Evolutionary conservation across 1,140 invertebrate species (phyloP), one percentile per base, ranked within the genome.

Genomic region (Melitaea cinxia): DNA sequence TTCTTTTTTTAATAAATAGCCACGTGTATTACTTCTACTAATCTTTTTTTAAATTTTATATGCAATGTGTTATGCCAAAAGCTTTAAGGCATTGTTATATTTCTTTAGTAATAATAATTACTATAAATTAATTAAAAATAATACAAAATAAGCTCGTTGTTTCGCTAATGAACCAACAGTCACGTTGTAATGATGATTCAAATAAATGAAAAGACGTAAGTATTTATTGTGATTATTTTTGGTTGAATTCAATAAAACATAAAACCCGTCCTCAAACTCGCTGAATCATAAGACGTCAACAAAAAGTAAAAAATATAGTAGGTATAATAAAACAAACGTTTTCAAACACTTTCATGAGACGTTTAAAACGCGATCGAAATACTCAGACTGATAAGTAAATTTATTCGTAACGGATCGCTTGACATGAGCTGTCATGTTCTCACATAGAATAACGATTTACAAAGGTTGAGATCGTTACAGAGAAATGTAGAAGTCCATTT

Each of bases 361-460:
- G 30, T 33, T 12, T 33, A 2, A 12, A 33, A 37, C 35, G 19
- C 19, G 39, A 45, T 45, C 6, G 4, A 45, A 21, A 45, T 17
- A 21, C 17, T 45, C 39, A 45, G 3, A 10, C 15, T 19, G 15
- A 45, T 45, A 45, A 45, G 35, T 37, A n/a, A 19, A 19, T 19
- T 21, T 45, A 45, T 55, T 42, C n/a, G 53, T 26, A 56, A 15
- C 35, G 6, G 21, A 39, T 56, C 37, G 39, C 14, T 4, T 1
- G n/a, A 39, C 37, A 35, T 24, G 12, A 30, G 21, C 33, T 56
- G 53, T 56, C 53, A 56, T 39, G 23, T 56, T 56, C 53, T 39
- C 53, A 56, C 53, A 56, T 56, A 56, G 53, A 56, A 56, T 56
- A 24, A 56, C 53, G 12, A 56, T 56, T 26, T 24, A 56, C 53